phyloP scores from a whole-genome alignment of 1,140 invertebrate species.

The Geopemphigus sp. region DNA sequence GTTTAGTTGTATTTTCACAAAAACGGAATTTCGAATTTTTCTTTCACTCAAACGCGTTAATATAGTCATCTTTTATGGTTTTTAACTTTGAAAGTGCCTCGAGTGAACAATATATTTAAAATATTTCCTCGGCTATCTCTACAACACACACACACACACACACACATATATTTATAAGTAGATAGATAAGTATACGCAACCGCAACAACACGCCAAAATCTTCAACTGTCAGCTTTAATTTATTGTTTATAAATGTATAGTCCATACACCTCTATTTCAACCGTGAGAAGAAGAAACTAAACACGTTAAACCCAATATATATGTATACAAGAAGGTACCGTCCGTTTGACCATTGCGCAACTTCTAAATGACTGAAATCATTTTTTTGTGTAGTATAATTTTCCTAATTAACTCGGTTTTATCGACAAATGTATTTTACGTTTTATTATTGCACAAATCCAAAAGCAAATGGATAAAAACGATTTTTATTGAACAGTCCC shows the following conservation, averaged over 20 bases:
- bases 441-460: slow-evolving; percentile 12
- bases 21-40: not conserved
- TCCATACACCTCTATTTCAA: not conserved
- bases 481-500: slow-evolving; percentile 35
- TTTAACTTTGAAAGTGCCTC: not conserved
- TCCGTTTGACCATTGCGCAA: not conserved
- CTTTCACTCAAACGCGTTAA: not conserved
- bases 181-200: not conserved
- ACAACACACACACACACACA: not conserved
- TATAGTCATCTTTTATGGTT: not conserved
- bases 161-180: too few species aligned
- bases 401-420: slow-evolving; percentile 37
- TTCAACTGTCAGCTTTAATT: slow-evolving; percentile 34
- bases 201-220: slow-evolving; percentile 12
- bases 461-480: slow-evolving; percentile 25
- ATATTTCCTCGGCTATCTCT: not conserved
- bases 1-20: too few species aligned
- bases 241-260: slow-evolving; percentile 12
- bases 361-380: not conserved
- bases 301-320: not conserved
- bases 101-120: not conserved
- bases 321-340: not conserved
- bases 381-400: not conserved
- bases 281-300: not conserved
- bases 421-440: slow-evolving; percentile 10